Conservation (phyloP, 2,888 invertebrate species). For the Dendrolimus houi region DNA sequence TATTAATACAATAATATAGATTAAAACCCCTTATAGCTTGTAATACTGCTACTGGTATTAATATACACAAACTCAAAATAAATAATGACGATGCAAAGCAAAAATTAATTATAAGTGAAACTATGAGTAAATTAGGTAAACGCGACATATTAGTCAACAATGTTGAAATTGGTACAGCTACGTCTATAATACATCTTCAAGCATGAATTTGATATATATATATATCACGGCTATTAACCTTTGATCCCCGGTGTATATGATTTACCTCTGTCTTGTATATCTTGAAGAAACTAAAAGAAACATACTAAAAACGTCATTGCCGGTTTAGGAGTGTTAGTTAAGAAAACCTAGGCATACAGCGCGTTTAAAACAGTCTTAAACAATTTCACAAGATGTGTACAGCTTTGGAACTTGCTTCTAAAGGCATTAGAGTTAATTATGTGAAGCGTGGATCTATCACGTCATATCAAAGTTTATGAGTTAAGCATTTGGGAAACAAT, state of each 20-base stretch:
- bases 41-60: no score
- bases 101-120: no score
- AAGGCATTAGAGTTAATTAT: conserved; percentile 85
- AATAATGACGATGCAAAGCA: no score
- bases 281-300: conserved; percentile 19
- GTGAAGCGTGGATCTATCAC: conserved; percentile 90
- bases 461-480: conserved; percentile 52
- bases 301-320: conserved; percentile 21
- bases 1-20: no score
- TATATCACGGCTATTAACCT: conserved; percentile 24
- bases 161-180: conserved; percentile 17
- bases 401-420: conserved; percentile 83
- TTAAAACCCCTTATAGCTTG: no score
- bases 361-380: conserved; percentile 78
- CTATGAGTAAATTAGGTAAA: conserved; percentile 22
- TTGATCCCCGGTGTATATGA: conserved; percentile 23
- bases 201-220: conserved; percentile 20
- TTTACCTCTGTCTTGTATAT: conserved; percentile 19
- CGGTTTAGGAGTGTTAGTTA: conserved; percentile 4
- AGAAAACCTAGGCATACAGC: conserved; percentile 13
- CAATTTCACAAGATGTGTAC: conserved; percentile 90
- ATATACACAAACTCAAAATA: no score
- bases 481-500: conserved; percentile 74
- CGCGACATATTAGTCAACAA: conserved; percentile 33
- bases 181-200: conserved; percentile 18